Percentiles rank a stretch among this genome's conserved stretches.
These are phyloP conservation scores for Indicator maculatus DNA, from an alignment of 2,113 vertebrate species.

Conservation along the genomic window DNA sequence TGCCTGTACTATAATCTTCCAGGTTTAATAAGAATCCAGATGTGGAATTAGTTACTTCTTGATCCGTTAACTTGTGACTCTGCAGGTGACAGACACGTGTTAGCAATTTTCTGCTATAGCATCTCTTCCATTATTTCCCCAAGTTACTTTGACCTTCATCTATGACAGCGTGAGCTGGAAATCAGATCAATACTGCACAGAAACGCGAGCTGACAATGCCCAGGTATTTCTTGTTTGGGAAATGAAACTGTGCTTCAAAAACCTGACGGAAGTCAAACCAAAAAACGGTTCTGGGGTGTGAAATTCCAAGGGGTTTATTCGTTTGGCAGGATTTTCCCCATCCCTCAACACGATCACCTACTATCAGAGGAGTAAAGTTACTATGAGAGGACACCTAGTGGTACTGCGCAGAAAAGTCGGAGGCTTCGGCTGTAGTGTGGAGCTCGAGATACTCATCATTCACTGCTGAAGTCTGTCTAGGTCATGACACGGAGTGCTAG, in stretches of 20 bases:
- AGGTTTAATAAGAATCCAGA: not conserved
- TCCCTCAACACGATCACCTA: not conserved
- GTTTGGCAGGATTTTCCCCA: not conserved
- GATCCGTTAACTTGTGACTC: not conserved
- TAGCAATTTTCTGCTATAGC: not conserved
- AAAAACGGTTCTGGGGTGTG: not conserved
- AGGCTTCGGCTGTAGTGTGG: not conserved
- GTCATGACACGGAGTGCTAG: not conserved
- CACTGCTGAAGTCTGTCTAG: not conserved
- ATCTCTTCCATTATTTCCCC: not conserved
- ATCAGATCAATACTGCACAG: not conserved
- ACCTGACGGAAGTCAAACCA: not conserved
- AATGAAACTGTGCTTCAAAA: not conserved
- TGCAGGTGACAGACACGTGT: not conserved
- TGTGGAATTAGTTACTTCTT: not conserved
- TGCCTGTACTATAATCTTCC: not conserved
- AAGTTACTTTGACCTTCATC: not conserved
- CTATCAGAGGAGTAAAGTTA: not conserved
- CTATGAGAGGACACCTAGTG: slow-evolving; percentile 1
- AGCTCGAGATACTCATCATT: not conserved
- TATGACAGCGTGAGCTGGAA: not conserved
- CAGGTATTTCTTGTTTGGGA: not conserved
- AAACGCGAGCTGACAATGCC: not conserved
- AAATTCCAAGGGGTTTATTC: not conserved
- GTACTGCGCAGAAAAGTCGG: not conserved